These are phyloP conservation scores for Blastobasis adustella DNA, from an alignment of 2,888 invertebrate genomes.

Conservation along the genomic window DNA sequence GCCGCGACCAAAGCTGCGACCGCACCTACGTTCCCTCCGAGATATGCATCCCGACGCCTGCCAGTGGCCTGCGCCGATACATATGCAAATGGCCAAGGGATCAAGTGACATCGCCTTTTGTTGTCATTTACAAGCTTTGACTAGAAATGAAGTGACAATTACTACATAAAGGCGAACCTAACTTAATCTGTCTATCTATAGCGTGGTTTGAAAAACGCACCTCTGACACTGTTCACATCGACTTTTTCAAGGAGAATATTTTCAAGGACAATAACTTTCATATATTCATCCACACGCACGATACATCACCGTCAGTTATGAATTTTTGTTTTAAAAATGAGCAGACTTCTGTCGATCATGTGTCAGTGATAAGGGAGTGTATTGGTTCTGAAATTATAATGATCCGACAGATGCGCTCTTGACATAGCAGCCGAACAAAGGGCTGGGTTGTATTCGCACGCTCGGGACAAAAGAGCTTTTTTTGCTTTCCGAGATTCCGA, in stretches of 20 bases:
- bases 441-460: constrained; percentile 57
- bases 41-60: constrained; percentile 43
- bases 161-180: too few species aligned
- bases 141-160: too few species aligned
- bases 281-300: too few species aligned
- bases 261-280: too few species aligned
- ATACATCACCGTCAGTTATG: too few species aligned
- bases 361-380: constrained; percentile 22
- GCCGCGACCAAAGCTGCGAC: constrained; percentile 8
- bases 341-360: constrained; percentile 9
- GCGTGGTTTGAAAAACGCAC: too few species aligned
- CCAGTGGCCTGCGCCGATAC: constrained; percentile 30
- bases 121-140: too few species aligned
- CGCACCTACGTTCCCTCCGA: constrained; percentile 17
- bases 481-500: constrained; percentile 43
- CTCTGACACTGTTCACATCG: too few species aligned
- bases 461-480: constrained; percentile 53
- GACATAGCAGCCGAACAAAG: constrained; percentile 48
- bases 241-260: too few species aligned
- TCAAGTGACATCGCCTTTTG: too few species aligned
- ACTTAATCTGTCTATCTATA: too few species aligned
- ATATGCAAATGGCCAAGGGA: constrained; percentile 39
- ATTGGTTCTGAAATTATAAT: constrained; percentile 44
- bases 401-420: constrained; percentile 56
- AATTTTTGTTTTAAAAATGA: too few species aligned